phyloP scores from a whole-genome alignment of 2,888 invertebrate genomes.

The Tanytarsus gracilentus region DNA sequence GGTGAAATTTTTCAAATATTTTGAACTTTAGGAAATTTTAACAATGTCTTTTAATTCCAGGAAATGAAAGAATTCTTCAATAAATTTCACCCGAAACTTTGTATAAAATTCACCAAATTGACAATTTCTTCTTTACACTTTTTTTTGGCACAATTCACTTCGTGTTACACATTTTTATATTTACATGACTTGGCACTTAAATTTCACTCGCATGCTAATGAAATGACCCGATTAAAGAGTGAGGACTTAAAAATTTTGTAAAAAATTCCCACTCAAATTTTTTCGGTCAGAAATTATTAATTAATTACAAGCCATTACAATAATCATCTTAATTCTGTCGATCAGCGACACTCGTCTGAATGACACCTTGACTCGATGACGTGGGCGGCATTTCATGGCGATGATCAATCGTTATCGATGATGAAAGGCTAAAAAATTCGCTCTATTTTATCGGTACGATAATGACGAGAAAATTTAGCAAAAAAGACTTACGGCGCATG shows the following conservation, averaged over 20 bases:
- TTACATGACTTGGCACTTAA: conserved; percentile 27
- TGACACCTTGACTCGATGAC: conserved; percentile 19
- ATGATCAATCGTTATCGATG: conserved; percentile 19
- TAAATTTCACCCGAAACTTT: no score
- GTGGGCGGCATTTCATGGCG: conserved; percentile 18
- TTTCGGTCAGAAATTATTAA: no score
- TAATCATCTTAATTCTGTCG: not conserved
- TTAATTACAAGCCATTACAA: no score
- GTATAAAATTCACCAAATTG: no score
- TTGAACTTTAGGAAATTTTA: no score
- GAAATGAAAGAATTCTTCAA: no score
- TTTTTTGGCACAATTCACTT: conserved; percentile 24
- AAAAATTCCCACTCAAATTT: not conserved
- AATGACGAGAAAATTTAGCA: not conserved
- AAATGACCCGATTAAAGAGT: not conserved
- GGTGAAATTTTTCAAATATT: not conserved
- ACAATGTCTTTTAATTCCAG: no score
- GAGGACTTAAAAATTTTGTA: not conserved
- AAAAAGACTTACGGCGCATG: conserved; percentile 23
- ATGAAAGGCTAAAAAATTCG: conserved; percentile 8
- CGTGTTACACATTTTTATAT: conserved; percentile 19
- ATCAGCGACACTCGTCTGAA: not conserved
- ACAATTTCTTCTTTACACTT: not conserved
- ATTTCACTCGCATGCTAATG: not conserved
- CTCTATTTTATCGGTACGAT: not conserved